These are phyloP conservation scores for Pocillopora grandis DNA, from an alignment of 92 coral and sea anemone genomes.

Conservation along the genomic window DNA sequence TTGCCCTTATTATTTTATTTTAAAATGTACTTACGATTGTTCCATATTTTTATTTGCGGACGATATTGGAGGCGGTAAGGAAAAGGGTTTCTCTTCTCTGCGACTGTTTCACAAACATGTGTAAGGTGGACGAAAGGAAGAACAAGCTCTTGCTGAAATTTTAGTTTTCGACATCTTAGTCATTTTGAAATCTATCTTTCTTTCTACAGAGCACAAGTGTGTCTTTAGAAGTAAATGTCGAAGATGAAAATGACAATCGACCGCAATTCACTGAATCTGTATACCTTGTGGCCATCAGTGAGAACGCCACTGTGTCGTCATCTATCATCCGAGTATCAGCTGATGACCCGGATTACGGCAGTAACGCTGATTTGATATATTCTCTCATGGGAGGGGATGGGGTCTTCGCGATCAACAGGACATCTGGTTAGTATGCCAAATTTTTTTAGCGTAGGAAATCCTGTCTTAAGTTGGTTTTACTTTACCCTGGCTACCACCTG, in stretches of 20 bases:
- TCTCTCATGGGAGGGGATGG: slow-evolving; percentile 80
- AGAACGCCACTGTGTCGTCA: slow-evolving; percentile 79
- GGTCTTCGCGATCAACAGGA: slow-evolving; percentile 72
- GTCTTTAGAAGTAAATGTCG: slow-evolving; percentile 61
- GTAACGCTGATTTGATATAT: slow-evolving; percentile 82
- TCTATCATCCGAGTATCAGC: slow-evolving; percentile 78
- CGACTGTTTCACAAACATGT: no score
- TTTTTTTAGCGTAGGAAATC: not conserved
- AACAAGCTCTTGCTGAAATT: not conserved
- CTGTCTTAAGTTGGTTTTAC: not conserved
- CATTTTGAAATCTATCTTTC: no score
- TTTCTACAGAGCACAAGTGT: slow-evolving; percentile 62
- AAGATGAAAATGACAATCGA: slow-evolving; percentile 91
- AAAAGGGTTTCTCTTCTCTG: no score
- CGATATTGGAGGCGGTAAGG: no score
- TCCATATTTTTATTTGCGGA: no score
- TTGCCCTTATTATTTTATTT: no score
- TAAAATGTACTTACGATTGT: no score
- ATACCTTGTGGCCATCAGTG: slow-evolving; percentile 78
- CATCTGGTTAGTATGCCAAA: slow-evolving; percentile 62
- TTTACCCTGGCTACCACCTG: not conserved
- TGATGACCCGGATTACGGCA: slow-evolving; percentile 85
- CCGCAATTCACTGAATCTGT: slow-evolving; percentile 76
- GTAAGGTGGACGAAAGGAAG: no score
- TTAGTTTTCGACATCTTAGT: not conserved